Base-by-base conservation (phyloP, 2,113 vertebrate genomes). In the Microtus oregoni region DNA sequence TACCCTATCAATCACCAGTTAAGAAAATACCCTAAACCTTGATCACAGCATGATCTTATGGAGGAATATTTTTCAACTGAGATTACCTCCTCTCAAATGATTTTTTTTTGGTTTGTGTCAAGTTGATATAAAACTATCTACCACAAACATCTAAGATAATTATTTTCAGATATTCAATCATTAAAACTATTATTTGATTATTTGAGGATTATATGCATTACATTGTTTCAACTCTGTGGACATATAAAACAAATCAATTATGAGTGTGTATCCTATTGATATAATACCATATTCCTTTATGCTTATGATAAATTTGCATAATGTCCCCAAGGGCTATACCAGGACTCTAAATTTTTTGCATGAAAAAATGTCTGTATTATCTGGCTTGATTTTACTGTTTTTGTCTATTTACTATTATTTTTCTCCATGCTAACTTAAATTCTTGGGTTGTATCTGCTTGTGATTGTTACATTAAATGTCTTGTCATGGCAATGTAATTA, bases 301-400 rank as follows among this genome's bases (percentile, higher is more conserved):
- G 24, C 92, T 92, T 73, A 89, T 58, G 35, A 52, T 72, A 86
- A 89, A 72, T 65, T 58, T 92, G 20, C 32, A 91, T 55, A 77
- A 86, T 55, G 2, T 75, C 30, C 14, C 14, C 19, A 63, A 58
- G 7, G 38, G 30, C 24, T n/a, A 47, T 82, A 7, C 26, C 61
- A 72, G 26, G 1, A 52, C 13, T 61, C 19, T 55, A 55, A 55
- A 55, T 15, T 20, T 58, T 58, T 58, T 58, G 55, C 55, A 58
- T 58, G 55, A 58, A 58, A 58, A 58, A 19, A 19, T 58, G 6
- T 58, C 55, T 58, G 17, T 58, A 58, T 19, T 58, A 20, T 58
- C 55, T 58, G 55, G 17, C 20, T 58, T 58, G 17, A 58, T 58
- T 58, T 58, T 58, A 19, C 17, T 58, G 7, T 58, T 58, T 5